Percentiles rank a stretch among this genome's conserved stretches.
These are phyloP conservation scores for Zoanthus sansibaricus DNA, from an alignment of 92 coral and sea anemone species.

Conservation along the genomic window DNA sequence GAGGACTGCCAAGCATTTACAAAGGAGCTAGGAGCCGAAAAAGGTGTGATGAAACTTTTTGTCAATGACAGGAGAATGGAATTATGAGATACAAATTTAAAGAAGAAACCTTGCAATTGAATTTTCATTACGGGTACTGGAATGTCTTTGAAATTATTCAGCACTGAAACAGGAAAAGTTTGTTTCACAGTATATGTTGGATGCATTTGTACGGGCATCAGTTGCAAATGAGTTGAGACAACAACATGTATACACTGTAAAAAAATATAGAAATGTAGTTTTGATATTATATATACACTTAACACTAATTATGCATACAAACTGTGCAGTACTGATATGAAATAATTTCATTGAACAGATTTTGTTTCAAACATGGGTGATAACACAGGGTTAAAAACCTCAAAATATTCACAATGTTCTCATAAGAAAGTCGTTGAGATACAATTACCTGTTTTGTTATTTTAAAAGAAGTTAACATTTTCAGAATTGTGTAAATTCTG, in stretches of 20 bases:
- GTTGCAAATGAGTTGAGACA: conserved; percentile 1
- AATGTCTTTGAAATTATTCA: conserved; percentile 54
- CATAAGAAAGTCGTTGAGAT: too few species aligned
- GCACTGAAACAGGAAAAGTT: conserved; percentile 37
- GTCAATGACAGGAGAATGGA: conserved; percentile 44
- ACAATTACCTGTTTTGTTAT: too few species aligned
- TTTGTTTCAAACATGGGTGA: too few species aligned
- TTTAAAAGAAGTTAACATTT: neutral
- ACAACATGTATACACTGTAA: conserved; percentile 4
- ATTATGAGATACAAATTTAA: conserved; percentile 51
- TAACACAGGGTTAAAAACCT: too few species aligned
- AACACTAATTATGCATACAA: too few species aligned
- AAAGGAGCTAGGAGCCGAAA: conserved; percentile 50
- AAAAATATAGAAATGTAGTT: conserved; percentile 8
- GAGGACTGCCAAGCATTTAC: conserved; percentile 46
- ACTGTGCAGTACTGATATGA: too few species aligned
- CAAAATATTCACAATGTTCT: too few species aligned
- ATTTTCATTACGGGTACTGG: conserved; percentile 51
- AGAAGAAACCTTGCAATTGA: neutral
- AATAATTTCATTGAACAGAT: too few species aligned
- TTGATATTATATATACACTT: neutral
- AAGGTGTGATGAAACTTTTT: conserved; percentile 42
- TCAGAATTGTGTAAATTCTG: neutral
- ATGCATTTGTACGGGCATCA: conserved; percentile 14
- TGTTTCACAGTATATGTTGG: neutral